Evolutionary conservation across 2,113 vertebrate genomes (phyloP).

Genomic region (Stomatorhinus ivindoensis): DNA sequence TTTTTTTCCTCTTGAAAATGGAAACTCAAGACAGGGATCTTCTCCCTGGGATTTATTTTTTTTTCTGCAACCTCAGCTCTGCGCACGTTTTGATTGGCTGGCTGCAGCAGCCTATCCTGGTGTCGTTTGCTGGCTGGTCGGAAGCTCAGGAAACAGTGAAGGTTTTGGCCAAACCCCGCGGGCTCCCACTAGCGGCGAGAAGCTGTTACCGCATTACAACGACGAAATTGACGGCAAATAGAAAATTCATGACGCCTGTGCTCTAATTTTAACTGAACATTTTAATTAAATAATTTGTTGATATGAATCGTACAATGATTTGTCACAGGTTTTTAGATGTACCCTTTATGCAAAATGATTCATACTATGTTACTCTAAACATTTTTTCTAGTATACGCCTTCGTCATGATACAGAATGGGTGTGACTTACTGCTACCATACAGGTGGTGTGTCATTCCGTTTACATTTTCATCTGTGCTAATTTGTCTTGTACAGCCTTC

Average conservation of each 20-base stretch:
- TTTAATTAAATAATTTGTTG: not conserved
- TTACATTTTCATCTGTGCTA: not conserved
- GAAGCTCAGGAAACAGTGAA: constrained; percentile 10
- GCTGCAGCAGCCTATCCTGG: constrained; percentile 56
- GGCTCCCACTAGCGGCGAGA: constrained; percentile 41
- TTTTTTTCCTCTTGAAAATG: constrained; percentile 21
- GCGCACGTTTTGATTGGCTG: constrained; percentile 49
- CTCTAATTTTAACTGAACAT: not conserved
- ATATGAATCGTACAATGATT: not conserved
- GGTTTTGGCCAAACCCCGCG: not conserved
- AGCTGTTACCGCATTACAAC: not conserved
- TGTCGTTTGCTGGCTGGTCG: constrained; percentile 31
- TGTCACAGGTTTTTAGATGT: not conserved
- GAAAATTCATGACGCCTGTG: not conserved
- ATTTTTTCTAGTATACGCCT: not conserved
- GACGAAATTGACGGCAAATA: not conserved
- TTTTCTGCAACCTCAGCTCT: constrained; percentile 45
- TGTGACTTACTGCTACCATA: not conserved
- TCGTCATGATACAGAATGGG: not conserved
- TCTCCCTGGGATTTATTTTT: constrained; percentile 32
- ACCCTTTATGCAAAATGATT: not conserved
- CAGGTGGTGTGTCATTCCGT: not conserved
- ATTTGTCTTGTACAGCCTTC: not conserved
- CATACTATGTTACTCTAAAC: not conserved
- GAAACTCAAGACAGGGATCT: constrained; percentile 37